These are phyloP conservation scores for Latrodectus geometricus DNA, from an alignment of 1,140 invertebrate species.

Conservation along the genomic window DNA sequence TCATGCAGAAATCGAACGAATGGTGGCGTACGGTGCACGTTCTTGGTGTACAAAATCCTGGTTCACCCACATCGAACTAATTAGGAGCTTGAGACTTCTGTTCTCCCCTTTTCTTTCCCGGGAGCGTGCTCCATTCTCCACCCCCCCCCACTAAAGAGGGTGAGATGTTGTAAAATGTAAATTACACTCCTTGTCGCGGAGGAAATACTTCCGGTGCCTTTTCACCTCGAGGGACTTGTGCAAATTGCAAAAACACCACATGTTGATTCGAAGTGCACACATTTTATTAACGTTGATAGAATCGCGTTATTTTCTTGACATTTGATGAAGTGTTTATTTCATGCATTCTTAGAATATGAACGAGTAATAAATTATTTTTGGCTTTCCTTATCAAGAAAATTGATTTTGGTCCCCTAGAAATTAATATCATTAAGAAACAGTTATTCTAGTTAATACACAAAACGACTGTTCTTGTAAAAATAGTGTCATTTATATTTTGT, in stretches of 20 bases:
- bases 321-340: no score
- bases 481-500: no score
- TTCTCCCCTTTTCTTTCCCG: background rate
- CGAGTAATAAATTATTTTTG: no score
- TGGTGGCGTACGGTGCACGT: background rate
- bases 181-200: slow-evolving; percentile 48
- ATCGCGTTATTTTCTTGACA: no score
- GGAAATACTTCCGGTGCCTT: slow-evolving; percentile 1
- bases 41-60: background rate
- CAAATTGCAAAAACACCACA: background rate
- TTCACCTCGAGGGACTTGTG: slow-evolving; percentile 5
- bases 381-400: no score
- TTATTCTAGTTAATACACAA: no score
- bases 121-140: background rate
- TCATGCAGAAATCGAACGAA: background rate
- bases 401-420: no score
- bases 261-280: no score
- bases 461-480: no score
- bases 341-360: no score
- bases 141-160: background rate
- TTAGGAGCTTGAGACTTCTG: slow-evolving; percentile 43
- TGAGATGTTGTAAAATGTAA: slow-evolving; percentile 53
- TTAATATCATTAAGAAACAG: no score
- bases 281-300: no score
- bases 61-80: slow-evolving; percentile 31